Evolutionary conservation across 2,888 invertebrate species (phyloP).

Genomic region (Morinoia aosen): DNA sequence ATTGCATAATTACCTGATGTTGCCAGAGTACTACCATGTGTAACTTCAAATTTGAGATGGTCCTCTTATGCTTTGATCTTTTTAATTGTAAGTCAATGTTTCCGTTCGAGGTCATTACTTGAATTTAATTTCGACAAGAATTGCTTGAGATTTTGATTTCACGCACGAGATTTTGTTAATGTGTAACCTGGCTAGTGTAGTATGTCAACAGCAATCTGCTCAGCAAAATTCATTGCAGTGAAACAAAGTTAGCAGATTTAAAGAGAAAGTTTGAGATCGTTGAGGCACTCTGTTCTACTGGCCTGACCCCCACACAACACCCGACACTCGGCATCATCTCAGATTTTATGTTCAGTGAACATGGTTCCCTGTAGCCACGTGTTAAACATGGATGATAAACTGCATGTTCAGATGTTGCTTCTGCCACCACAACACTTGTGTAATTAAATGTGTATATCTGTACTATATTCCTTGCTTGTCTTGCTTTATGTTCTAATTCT

Average conservation of each 20-base stretch:
- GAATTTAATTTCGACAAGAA: neutral
- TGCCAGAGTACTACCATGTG: neutral
- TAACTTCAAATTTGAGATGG: neutral
- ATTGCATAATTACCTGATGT: neutral
- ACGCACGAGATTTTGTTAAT: neutral
- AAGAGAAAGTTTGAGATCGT: neutral
- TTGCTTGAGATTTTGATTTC: too few relatives aligned
- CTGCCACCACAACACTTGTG: neutral
- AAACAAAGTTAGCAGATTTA: neutral
- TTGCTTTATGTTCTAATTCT: neutral
- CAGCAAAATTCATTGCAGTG: neutral
- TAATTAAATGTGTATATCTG: slow-evolving; percentile 38
- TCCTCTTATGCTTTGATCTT: neutral
- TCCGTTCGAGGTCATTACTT: neutral
- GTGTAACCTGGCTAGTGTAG: neutral
- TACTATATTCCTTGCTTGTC: slow-evolving; percentile 15
- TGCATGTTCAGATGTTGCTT: neutral
- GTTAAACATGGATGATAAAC: neutral
- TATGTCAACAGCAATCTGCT: neutral
- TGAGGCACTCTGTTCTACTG: neutral
- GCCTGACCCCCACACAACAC: neutral
- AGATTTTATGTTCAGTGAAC: neutral
- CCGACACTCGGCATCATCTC: neutral
- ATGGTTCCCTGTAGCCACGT: neutral
- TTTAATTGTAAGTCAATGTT: neutral